phyloP scores from a whole-genome alignment of 2,113 vertebrate genomes.

The Bos javanicus region DNA sequence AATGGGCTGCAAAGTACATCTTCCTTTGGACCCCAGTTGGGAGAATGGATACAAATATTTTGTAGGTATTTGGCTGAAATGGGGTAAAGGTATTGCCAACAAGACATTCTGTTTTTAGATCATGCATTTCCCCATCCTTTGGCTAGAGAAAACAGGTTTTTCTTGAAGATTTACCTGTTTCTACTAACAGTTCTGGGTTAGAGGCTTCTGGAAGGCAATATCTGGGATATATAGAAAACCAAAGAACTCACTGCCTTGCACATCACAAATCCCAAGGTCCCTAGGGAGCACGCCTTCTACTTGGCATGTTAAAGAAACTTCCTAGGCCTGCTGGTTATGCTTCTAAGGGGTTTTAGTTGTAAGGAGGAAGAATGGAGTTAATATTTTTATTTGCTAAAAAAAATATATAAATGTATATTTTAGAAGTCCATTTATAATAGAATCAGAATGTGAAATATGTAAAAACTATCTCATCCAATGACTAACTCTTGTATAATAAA shows the following conservation, averaged over 20 bases:
- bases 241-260: background rate
- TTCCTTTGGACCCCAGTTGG: background rate
- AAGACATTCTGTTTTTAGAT: background rate
- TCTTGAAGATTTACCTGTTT: background rate
- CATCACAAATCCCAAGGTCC: background rate
- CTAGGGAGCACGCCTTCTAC: background rate
- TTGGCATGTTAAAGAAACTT: background rate
- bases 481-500: background rate
- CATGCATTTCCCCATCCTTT: background rate
- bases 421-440: background rate
- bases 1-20: background rate
- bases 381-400: background rate
- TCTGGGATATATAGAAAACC: background rate
- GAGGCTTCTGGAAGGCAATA: background rate
- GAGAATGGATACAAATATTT: background rate
- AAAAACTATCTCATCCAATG: background rate
- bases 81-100: background rate
- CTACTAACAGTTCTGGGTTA: background rate
- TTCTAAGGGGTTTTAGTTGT: background rate
- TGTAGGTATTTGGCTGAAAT: background rate
- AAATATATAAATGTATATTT: background rate
- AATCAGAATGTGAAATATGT: background rate
- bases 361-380: background rate
- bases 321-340: background rate
- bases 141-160: background rate